These are phyloP conservation scores for Alviniconcha marisindica DNA, from an alignment of 1,140 invertebrate genomes.

Conservation along the genomic window DNA sequence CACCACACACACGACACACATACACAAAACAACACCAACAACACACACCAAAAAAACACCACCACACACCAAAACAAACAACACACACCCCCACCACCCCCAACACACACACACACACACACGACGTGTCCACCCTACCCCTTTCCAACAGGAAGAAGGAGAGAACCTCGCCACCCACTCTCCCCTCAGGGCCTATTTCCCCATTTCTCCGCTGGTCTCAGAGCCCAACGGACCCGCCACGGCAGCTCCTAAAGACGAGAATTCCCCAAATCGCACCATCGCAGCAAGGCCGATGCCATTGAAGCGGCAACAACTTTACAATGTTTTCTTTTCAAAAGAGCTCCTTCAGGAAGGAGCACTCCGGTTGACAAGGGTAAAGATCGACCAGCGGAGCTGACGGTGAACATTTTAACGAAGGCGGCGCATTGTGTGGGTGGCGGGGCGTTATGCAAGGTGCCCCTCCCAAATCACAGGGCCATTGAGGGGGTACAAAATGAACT, in stretches of 20 bases:
- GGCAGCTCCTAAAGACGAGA: neutral
- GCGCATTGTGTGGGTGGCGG: neutral
- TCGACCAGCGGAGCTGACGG: neutral
- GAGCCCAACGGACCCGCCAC: no score
- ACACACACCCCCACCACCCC: no score
- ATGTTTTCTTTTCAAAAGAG: constrained; percentile 36
- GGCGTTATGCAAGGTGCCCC: constrained; percentile 5
- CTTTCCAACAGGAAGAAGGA: no score
- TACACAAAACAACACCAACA: no score
- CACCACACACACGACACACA: no score
- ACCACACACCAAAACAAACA: no score
- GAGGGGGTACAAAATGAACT: constrained; percentile 9
- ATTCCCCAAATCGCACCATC: neutral
- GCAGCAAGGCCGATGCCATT: neutral
- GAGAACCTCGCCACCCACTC: no score
- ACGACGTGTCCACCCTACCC: no score
- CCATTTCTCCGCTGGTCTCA: neutral
- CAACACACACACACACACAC: no score
- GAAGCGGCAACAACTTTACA: constrained; percentile 33
- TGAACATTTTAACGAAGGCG: constrained; percentile 12
- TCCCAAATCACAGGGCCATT: neutral
- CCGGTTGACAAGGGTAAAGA: constrained; percentile 3
- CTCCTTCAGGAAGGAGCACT: constrained; percentile 19
- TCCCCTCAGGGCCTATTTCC: neutral
- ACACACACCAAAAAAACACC: no score